Percentiles rank a stretch among this genome's conserved stretches.
Evolutionary conservation across 2,797 vertebrate genomes (phyloP).

Genomic region (Falco naumanni): DNA sequence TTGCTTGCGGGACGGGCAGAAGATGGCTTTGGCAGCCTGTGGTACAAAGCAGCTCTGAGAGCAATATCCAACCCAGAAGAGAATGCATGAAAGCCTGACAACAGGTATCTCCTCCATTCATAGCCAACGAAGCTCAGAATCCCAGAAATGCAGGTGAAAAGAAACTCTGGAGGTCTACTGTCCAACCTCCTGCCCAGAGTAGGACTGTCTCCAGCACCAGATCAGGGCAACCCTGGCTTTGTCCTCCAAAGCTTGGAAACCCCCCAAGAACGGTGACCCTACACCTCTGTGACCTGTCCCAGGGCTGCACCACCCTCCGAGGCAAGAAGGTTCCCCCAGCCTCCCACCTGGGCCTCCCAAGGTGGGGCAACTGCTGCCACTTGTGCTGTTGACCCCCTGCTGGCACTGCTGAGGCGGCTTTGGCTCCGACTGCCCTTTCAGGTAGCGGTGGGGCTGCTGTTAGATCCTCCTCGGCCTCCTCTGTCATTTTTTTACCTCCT

Average conservation of each 20-base stretch:
- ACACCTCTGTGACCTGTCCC: neutral
- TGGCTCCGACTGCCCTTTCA: neutral
- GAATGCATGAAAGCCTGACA: neutral
- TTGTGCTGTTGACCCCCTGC: neutral
- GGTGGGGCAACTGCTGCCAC: neutral
- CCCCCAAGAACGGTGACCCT: neutral
- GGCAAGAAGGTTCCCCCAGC: neutral
- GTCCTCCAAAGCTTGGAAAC: neutral
- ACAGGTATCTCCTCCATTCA: neutral
- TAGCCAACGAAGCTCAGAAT: neutral
- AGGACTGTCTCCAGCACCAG: neutral
- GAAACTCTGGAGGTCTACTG: neutral
- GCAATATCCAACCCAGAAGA: neutral
- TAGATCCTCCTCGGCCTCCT: neutral
- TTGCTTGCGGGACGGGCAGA: neutral
- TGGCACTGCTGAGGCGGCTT: neutral
- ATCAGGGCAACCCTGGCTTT: neutral
- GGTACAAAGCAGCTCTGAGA: neutral
- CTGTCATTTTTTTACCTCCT: neutral
- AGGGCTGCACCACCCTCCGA: neutral
- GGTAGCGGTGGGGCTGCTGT: neutral
- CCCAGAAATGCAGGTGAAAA: neutral
- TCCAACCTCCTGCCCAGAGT: neutral
- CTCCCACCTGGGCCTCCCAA: neutral
- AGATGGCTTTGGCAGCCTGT: accelerated